Evolutionary conservation across 1,140 invertebrate genomes (phyloP), one percentile per base, ranked within the genome.

Genomic region (Philaenus spumarius): DNA sequence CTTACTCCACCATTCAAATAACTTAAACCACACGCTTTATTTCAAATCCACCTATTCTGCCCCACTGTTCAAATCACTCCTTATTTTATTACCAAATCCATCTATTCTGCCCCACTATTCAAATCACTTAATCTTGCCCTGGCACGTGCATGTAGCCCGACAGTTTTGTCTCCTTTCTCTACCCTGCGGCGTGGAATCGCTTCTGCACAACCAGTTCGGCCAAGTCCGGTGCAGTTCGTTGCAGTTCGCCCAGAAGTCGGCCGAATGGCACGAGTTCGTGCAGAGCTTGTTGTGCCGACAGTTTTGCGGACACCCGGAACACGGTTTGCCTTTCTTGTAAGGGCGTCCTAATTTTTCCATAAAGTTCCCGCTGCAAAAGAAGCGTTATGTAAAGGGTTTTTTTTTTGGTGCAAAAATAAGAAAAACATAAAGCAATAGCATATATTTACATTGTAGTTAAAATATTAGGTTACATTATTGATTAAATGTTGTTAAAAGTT

Each of bases 161-260:
- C 86, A 89, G 55, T 77, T 76, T 23, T 81, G 73, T 34, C 76
- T 74, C 40, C 78, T 67, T 58, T 82, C 77, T 1, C 71, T 68
- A 2, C 82, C 82, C 59, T 82, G 73, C 12, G 74, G 59, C 1
- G 78, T 80, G 35, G 75, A 71, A 34, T 53, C 30, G 22, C 74
- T 78, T 37, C 78, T 68, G 66, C 85, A 87, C 2, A 87, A 71
- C 84, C 84, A 86, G 9, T 69, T 64, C 1, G 77, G 75, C 69
- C 78, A 81, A 14, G 77, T 77, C 39, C 68, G 67, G 47, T 78
- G 71, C 11, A 90, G 73, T 48, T 86, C 77, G 37, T 73, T 73
- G 67, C 88, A 91, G 70, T 91, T 90, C 34, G 80, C 78, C 81
- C 81, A 90, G 14, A 80, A 71, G 68, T 90, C 86, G 24, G 78